phyloP scores from a whole-genome alignment of 2,888 invertebrate genomes.

The Drosophila macrospina region DNA sequence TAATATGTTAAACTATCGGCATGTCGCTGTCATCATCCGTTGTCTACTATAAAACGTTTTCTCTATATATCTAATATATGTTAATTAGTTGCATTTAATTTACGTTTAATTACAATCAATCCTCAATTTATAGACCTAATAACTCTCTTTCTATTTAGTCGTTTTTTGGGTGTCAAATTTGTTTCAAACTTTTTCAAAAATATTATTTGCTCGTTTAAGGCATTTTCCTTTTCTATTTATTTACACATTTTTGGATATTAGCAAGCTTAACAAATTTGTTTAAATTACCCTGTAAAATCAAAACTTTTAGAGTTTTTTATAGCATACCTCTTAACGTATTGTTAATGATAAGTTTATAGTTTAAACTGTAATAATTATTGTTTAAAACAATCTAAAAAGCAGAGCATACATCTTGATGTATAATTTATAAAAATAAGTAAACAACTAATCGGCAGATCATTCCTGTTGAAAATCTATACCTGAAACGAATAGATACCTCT shows the following conservation, averaged over 20 bases:
- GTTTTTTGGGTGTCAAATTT: not conserved
- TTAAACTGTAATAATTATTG: not conserved
- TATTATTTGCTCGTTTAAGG: not conserved
- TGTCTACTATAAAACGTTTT: not conserved
- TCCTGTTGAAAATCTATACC: not conserved
- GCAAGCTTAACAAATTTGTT: not conserved
- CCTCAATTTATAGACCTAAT: not conserved
- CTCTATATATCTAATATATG: constrained; percentile 7
- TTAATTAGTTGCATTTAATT: constrained; percentile 15
- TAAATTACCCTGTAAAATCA: too few relatives aligned
- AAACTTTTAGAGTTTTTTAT: not conserved
- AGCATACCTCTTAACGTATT: not conserved
- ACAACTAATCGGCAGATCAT: not conserved
- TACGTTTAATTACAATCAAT: not conserved
- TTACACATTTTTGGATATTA: not conserved
- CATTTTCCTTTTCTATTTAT: not conserved
- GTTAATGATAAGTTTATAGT: not conserved
- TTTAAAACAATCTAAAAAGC: not conserved
- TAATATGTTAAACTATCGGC: constrained; percentile 51
- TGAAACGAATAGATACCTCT: not conserved
- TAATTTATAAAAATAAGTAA: not conserved
- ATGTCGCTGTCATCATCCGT: constrained; percentile 51
- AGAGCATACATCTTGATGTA: too few relatives aligned
- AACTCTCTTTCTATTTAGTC: not conserved
- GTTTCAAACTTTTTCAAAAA: not conserved